phyloP scores from a whole-genome alignment of 1,140 invertebrate genomes.

The Liolophura sinensis region DNA sequence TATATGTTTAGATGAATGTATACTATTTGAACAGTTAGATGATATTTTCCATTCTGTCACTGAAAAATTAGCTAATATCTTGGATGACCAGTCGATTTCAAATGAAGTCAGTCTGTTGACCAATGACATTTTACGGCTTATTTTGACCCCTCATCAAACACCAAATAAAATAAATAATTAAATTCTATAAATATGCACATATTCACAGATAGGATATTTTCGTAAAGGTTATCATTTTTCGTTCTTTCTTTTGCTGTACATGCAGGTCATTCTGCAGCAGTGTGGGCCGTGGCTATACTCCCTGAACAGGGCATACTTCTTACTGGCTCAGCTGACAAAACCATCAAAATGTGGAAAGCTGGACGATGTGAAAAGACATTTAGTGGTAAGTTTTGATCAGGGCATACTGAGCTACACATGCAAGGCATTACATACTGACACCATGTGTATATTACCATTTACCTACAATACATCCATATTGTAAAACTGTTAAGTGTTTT shows the following conservation, averaged over 20 bases:
- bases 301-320: constrained; percentile 68
- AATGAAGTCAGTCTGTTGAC: too few species aligned
- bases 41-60: too few species aligned
- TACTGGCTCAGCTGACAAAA: constrained; percentile 86
- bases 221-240: too few species aligned
- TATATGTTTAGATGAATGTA: too few species aligned
- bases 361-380: constrained; percentile 58
- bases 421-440: background rate
- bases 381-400: constrained; percentile 37
- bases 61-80: too few species aligned
- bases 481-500: background rate
- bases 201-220: too few species aligned
- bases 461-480: background rate
- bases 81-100: too few species aligned
- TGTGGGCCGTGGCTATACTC: constrained; percentile 80
- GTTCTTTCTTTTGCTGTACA: constrained; percentile 5
- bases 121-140: too few species aligned
- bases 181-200: too few species aligned
- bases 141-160: too few species aligned
- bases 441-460: background rate
- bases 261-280: constrained; percentile 76
- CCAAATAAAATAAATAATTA: too few species aligned
- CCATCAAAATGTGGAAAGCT: constrained; percentile 79
- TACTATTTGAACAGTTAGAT: too few species aligned
- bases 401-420: background rate